These are phyloP conservation scores for Xenopus tropicalis DNA, from an alignment of 2,113 vertebrate species.

Conservation along the genomic window DNA sequence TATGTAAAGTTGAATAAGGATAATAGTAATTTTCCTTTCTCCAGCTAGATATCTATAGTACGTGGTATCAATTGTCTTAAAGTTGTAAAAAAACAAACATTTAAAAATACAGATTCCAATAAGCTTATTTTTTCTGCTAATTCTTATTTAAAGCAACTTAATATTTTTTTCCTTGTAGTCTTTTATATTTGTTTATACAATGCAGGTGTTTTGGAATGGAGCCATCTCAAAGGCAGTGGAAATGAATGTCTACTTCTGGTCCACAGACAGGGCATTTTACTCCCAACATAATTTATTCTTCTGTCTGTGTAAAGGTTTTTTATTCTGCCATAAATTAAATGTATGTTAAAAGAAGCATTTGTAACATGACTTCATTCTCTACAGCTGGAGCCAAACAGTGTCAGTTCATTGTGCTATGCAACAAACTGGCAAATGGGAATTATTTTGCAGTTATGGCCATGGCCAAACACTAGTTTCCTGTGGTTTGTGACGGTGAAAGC, in stretches of 20 bases:
- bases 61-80: too few species aligned
- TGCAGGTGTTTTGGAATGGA: background rate
- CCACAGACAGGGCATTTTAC: too few species aligned
- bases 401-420: background rate
- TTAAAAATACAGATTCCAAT: too few species aligned
- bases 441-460: conserved; percentile 44
- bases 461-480: conserved; percentile 44
- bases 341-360: background rate
- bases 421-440: background rate
- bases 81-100: too few species aligned
- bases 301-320: background rate
- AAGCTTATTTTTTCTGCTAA: too few species aligned
- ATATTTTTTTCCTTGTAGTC: too few species aligned
- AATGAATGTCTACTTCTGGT: background rate
- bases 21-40: too few species aligned
- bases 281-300: too few species aligned
- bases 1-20: too few species aligned
- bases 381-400: background rate
- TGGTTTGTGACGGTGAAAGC: too few species aligned
- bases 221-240: background rate
- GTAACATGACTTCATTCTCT: background rate
- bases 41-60: too few species aligned
- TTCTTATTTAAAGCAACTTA: too few species aligned
- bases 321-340: background rate
- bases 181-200: conserved; percentile 42